Evolutionary conservation across 2,888 invertebrate genomes (phyloP).

Genomic region (Meteorus cinctellus): DNA sequence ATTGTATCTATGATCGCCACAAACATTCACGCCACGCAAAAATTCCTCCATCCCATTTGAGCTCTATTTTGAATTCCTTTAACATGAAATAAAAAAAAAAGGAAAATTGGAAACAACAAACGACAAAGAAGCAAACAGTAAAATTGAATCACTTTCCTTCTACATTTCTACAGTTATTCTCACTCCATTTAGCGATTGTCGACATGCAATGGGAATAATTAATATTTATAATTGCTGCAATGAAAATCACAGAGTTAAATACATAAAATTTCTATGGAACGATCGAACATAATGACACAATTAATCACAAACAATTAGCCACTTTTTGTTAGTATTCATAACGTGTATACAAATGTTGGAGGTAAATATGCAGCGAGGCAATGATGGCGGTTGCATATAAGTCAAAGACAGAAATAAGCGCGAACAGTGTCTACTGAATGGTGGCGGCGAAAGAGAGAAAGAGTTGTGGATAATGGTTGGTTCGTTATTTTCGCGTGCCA

Average conservation of each 20-base stretch:
- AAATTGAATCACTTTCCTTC: neutral
- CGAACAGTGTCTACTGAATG: neutral
- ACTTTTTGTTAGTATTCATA: conserved; percentile 40
- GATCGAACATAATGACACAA: conserved; percentile 57
- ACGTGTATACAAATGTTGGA: neutral
- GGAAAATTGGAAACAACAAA: neutral
- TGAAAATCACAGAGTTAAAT: conserved; percentile 47
- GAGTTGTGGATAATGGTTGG: conserved; percentile 60
- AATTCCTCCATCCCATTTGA: neutral
- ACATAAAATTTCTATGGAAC: conserved; percentile 58
- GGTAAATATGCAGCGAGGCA: too few species aligned
- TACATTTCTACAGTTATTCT: neutral
- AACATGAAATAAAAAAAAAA: neutral
- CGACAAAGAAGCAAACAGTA: neutral
- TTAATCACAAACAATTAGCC: conserved; percentile 70
- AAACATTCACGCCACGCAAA: neutral
- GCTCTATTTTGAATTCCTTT: neutral
- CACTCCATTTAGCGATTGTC: neutral
- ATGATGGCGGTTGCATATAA: neutral
- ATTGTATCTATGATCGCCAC: neutral
- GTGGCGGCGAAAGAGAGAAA: conserved; percentile 27
- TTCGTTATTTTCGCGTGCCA: conserved; percentile 67
- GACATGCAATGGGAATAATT: neutral
- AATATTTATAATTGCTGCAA: neutral
- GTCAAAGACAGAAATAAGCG: conserved; percentile 19